Conservation (phyloP, 2,888 invertebrate genomes). For the Xestobium rufovillosum region DNA sequence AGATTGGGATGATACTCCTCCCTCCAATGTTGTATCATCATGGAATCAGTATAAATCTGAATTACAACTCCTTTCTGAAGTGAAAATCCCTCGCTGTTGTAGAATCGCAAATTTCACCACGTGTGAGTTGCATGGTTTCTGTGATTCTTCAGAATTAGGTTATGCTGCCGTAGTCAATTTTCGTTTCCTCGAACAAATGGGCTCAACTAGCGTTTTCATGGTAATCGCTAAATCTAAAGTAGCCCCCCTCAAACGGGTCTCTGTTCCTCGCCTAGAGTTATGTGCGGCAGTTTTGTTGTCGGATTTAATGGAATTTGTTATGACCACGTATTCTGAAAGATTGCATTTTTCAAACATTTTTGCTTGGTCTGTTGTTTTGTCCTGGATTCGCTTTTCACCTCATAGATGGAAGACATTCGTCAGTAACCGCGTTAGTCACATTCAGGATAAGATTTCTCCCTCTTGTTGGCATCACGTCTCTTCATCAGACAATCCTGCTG, state of each 20-base stretch:
- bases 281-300: neutral
- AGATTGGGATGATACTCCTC: constrained; percentile 17
- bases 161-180: too few relatives aligned
- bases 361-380: neutral
- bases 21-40: constrained; percentile 5
- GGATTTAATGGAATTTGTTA: neutral
- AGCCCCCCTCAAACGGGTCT: neutral
- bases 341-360: too few relatives aligned
- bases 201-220: too few relatives aligned
- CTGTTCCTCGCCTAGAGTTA: neutral
- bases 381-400: neutral
- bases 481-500: neutral
- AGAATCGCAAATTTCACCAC: too few relatives aligned
- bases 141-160: constrained; percentile 3
- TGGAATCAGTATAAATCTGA: constrained; percentile 13
- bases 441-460: neutral
- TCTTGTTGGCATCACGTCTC: neutral
- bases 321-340: too few relatives aligned
- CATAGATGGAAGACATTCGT: neutral
- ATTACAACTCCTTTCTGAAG: constrained; percentile 5
- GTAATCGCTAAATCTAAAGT: neutral
- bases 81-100: constrained; percentile 12
- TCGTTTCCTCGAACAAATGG: too few relatives aligned
- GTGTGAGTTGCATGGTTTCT: constrained; percentile 8
- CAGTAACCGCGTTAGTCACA: neutral